Base-by-base conservation (phyloP, 2,888 invertebrate species). In the Tuberolachnus salignus region DNA sequence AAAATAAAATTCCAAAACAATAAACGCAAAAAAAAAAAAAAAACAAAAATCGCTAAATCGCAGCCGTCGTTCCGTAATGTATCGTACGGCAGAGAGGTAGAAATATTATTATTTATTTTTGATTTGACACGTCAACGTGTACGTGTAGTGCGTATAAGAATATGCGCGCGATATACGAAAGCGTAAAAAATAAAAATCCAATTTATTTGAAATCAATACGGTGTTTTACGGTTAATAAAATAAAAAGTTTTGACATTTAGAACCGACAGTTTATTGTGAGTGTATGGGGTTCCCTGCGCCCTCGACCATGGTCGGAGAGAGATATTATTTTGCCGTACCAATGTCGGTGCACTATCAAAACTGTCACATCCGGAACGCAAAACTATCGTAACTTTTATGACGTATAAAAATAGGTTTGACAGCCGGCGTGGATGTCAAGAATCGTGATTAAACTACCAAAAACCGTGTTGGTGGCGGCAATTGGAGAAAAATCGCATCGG, bases 91-190 rank as follows among this genome's bases (percentile, higher is more conserved):
- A 6, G 34, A 11, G 14, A 14, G 13, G n/a, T 10, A 19, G 14
- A 34, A 61, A 16, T 34, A 21, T 73, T 34, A 16, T 21, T 51
- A 61, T 73, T 63, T 73, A 51, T 73, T 73, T 73, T 73, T 51
- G 51, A 73, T 73, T 73, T 63, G 51, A 61, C 72, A 73, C 51
- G 61, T 73, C 61, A 42, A 73, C 42, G 49, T 21, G 42, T 42
- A 63, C 42, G 34, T 34, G 34, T 34, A 34, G 34, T n/a, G 6
- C 10, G 26, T 21, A 51, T 51, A 61, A 73, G 34, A 51, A 4
- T 34, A 72, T 11, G 34, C 19, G 9, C 16, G 16, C 16, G 16
- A 19, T n/a, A 44, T 16, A n/a, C 1, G 21, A 6, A 19, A 23
- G n/a, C 19, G 11, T 21, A 51, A 73, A 63, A 34, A 19, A 57